Conservation (phyloP, 2,797 vertebrate genomes). For the Smutsia gigantea region DNA sequence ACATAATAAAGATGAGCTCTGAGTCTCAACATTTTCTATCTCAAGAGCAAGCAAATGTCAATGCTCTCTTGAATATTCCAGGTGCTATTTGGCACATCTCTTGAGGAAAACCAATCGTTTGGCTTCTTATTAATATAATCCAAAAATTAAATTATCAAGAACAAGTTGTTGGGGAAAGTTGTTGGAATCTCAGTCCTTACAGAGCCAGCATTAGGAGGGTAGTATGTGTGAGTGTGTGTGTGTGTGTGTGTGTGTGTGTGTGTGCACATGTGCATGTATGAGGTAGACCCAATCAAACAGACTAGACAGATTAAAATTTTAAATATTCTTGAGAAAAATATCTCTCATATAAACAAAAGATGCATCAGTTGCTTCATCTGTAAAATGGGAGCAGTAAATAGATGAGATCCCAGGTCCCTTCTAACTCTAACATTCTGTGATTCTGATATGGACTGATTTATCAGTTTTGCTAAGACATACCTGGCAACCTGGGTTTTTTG, state of each 20-base stretch:
- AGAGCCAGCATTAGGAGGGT: background rate
- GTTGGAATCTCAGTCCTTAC: background rate
- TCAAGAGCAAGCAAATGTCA: background rate
- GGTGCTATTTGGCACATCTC: background rate
- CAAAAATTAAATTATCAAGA: slow-evolving; percentile 40
- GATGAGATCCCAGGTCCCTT: background rate
- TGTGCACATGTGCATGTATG: accelerated
- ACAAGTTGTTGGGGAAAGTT: background rate
- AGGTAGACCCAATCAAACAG: background rate
- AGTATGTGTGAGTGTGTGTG: background rate
- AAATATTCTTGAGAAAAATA: background rate
- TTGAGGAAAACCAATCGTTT: background rate
- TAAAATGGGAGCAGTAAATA: background rate
- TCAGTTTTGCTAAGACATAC: background rate
- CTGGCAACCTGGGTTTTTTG: background rate
- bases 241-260: background rate
- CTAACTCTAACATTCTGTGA: background rate
- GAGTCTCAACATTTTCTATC: background rate
- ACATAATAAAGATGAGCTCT: background rate
- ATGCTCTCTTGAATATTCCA: background rate
- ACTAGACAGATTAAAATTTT: background rate
- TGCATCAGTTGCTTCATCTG: background rate
- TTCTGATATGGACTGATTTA: background rate
- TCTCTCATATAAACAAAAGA: background rate
- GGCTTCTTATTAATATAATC: background rate